These are phyloP conservation scores for Polypedilum vanderplanki DNA, from an alignment of 1,140 invertebrate genomes.

Conservation along the genomic window DNA sequence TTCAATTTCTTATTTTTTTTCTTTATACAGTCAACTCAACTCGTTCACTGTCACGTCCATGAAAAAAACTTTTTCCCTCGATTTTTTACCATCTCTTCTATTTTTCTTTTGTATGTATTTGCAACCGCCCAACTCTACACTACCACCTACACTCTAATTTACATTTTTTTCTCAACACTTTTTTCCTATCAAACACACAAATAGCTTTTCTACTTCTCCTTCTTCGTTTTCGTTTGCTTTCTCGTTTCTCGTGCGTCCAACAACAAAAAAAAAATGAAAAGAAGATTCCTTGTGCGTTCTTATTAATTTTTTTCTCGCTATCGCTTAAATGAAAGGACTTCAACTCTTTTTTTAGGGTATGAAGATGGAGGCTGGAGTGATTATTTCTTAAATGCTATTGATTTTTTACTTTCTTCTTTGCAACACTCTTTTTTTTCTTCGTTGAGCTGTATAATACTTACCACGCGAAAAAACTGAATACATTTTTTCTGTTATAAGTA, in stretches of 20 bases:
- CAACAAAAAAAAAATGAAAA: neutral
- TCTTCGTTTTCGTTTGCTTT: neutral
- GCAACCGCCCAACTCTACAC: neutral
- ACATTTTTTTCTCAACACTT: conserved; percentile 17
- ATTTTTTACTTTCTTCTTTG: conserved; percentile 19
- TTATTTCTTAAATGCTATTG: conserved; percentile 29
- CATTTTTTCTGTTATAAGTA: neutral
- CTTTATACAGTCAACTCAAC: neutral
- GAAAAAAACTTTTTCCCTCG: neutral
- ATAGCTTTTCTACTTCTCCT: conserved; percentile 7
- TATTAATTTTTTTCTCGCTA: neutral
- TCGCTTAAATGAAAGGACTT: neutral
- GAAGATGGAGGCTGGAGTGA: conserved; percentile 1
- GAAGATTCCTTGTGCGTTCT: neutral
- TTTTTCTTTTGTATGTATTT: neutral
- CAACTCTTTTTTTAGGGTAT: neutral
- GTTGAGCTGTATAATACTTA: conserved; percentile 3
- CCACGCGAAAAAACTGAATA: neutral
- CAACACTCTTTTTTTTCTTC: neutral
- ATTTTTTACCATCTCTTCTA: neutral
- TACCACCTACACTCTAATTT: conserved; percentile 21
- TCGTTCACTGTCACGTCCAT: conserved; percentile 23
- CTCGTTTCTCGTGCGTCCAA: neutral
- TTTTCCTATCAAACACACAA: neutral
- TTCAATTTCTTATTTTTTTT: neutral